A percentile compares a stretch with the other conserved stretches of the same genome.
These are phyloP conservation scores for Dysmachus trigonus DNA, from an alignment of 2,888 invertebrate species.

Conservation along the genomic window DNA sequence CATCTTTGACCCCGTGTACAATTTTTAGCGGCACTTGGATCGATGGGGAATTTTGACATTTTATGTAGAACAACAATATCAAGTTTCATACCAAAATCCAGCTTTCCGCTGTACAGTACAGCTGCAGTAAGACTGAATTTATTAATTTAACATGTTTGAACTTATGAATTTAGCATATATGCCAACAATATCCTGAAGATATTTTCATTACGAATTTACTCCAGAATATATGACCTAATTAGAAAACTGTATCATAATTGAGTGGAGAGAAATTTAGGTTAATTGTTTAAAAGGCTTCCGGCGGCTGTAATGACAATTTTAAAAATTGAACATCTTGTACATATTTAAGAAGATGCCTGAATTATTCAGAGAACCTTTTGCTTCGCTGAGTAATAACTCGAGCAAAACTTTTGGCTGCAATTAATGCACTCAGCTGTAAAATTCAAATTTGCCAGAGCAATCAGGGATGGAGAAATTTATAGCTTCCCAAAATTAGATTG, in stretches of 20 bases:
- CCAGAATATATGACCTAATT: background rate
- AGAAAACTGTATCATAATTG: background rate
- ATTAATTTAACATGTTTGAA: too few species aligned
- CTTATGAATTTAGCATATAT: too few species aligned
- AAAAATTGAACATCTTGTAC: background rate
- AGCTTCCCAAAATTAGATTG: background rate
- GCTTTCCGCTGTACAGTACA: too few species aligned
- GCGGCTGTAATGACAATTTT: background rate
- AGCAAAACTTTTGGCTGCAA: background rate
- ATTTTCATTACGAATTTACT: background rate
- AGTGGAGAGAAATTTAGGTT: background rate
- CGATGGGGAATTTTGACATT: too few species aligned
- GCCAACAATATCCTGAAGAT: background rate
- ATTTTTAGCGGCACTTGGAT: too few species aligned
- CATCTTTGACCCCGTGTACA: too few species aligned
- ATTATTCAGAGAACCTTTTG: background rate
- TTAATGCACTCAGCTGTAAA: background rate
- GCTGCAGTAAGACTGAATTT: too few species aligned
- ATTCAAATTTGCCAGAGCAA: background rate
- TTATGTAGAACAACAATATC: too few species aligned
- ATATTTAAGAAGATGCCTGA: too few species aligned
- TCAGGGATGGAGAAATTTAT: background rate
- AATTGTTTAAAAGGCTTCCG: background rate
- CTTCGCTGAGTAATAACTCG: background rate
- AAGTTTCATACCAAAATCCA: too few species aligned